Evolutionary conservation across 2,888 invertebrate genomes (phyloP), one percentile per base, ranked within the genome.

Genomic region (Drosophila macrothrix): DNA sequence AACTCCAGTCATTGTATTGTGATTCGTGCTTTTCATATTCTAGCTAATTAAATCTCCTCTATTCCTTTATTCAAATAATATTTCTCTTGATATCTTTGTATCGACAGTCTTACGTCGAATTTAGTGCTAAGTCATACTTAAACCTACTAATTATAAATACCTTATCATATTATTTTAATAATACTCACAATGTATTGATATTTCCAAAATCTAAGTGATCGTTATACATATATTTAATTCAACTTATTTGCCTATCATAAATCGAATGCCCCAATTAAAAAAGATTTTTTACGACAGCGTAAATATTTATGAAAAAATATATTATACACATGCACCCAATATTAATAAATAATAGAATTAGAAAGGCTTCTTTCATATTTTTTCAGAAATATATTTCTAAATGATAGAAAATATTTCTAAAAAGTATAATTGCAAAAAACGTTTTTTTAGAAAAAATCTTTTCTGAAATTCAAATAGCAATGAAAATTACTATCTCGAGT

Each of bases 31-130:
- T 29, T 52, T 19, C 29, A 52, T 19, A 19, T 28, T 50, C 28
- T 28, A 50, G 28, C 50, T 28, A 50, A 19, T 50, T 50, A 28
- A 28, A 50, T 28, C 16, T 28, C 50, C 28, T 52, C 29, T n/a
- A 12, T 55, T 28, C n/a, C 37, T 33, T 55, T 31, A 28, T 62
- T 52, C 41, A 25, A 31, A 31, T 53, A 31, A 52, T 53, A 31
- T 31, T 29, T 52, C 29, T 52, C 19, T 19, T 52, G 28, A 31
- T 53, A 22, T 31, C 14, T 53, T n/a, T 53, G n/a, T 29, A 52
- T 53, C 14, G n/a, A 10, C 31, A 12, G 31, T 50, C 28, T 50
- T 29, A 52, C 29, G 12, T 29, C 12, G 12, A 29, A 29, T 52
- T 52, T 52, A 19, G 12, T 46, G 22, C 16, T 46, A 46, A 46